Conservation (phyloP, 2,113 vertebrate genomes). For the Ariopsis seemanni region DNA sequence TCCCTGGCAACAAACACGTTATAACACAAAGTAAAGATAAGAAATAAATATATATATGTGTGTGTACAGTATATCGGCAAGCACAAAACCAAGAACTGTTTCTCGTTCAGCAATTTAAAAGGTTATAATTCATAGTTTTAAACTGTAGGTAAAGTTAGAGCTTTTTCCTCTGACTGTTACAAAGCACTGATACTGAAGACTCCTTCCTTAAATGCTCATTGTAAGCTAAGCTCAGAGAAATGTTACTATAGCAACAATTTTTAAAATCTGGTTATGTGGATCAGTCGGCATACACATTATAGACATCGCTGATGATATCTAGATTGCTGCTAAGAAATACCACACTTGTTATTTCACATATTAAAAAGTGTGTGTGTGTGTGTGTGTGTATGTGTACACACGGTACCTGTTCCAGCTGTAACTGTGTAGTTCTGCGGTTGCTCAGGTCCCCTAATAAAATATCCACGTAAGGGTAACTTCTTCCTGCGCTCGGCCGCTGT, state of each 20-base stretch:
- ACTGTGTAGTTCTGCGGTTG: conserved; percentile 80
- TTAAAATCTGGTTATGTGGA: too few relatives aligned
- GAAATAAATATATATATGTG: too few relatives aligned
- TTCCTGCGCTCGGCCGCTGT: conserved; percentile 78
- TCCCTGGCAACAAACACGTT: conserved; percentile 70
- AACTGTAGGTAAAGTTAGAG: too few relatives aligned
- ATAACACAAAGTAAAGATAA: neutral
- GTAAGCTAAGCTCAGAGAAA: neutral
- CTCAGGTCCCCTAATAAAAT: conserved; percentile 80
- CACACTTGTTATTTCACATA: neutral
- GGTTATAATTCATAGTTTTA: neutral
- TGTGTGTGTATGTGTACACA: too few relatives aligned
- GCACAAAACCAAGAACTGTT: neutral
- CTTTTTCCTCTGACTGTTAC: too few relatives aligned
- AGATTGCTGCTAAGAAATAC: neutral
- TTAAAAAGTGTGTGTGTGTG: neutral
- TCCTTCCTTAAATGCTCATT: neutral
- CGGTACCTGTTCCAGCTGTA: conserved; percentile 91
- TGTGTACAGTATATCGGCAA: neutral
- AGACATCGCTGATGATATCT: neutral
- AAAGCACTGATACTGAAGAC: neutral
- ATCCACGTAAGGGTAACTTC: conserved; percentile 92
- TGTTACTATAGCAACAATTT: neutral
- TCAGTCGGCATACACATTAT: neutral
- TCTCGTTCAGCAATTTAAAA: neutral